phyloP scores from a whole-genome alignment of 2,797 vertebrate species.

The Acanthiza pusilla region DNA sequence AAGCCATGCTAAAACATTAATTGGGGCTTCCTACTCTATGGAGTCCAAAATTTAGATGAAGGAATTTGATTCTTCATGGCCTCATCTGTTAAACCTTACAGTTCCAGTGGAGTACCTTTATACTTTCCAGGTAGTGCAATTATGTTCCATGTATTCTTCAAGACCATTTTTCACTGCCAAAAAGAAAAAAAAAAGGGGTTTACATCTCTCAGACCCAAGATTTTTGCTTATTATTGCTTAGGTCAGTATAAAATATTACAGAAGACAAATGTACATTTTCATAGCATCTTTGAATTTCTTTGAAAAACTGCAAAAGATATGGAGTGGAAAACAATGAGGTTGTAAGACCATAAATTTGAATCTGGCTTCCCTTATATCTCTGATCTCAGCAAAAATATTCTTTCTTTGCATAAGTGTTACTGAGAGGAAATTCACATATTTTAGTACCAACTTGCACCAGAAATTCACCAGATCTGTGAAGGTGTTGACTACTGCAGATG shows the following conservation, averaged over 20 bases:
- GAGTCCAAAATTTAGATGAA: slow-evolving; percentile 1
- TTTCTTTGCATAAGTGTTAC: not conserved
- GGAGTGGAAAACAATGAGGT: not conserved
- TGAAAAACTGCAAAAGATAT: not conserved
- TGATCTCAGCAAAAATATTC: not conserved
- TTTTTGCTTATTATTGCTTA: not conserved
- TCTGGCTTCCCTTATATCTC: not conserved
- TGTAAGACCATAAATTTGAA: not conserved
- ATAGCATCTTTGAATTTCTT: not conserved
- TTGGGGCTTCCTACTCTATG: not conserved
- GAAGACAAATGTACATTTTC: not conserved
- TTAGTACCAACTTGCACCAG: not conserved
- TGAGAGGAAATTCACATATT: not conserved
- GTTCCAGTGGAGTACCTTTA: not conserved
- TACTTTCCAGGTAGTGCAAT: not conserved
- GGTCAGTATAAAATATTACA: not conserved
- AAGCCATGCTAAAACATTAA: slow-evolving; percentile 59
- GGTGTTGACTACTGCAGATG: not conserved
- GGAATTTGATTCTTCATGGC: not conserved
- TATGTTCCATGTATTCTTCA: not conserved
- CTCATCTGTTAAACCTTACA: not conserved
- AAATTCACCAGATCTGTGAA: not conserved
- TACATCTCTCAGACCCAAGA: not conserved
- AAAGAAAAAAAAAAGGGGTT: accelerated
- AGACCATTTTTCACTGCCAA: not conserved